A percentile compares a stretch with the other conserved stretches of the same genome.
These are phyloP conservation scores for Electrophaes corylata DNA, from an alignment of 2,888 invertebrate species.

Conservation along the genomic window DNA sequence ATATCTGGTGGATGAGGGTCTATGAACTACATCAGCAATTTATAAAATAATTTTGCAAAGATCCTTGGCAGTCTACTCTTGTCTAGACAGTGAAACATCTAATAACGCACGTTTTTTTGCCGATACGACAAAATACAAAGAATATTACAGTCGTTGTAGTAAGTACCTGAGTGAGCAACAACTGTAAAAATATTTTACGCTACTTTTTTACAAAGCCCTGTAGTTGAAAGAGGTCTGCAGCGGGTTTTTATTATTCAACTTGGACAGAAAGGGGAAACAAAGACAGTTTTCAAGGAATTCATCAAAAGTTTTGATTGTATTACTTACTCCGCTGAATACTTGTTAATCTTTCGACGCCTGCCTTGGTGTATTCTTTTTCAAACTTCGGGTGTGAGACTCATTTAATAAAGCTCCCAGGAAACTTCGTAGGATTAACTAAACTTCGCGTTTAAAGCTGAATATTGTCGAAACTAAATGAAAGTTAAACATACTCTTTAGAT, in stretches of 20 bases:
- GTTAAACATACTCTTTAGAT: constrained; percentile 8
- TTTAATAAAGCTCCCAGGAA: constrained; percentile 41
- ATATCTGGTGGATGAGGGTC: too few relatives aligned
- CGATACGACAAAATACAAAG: constrained; percentile 17
- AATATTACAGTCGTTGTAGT: neutral
- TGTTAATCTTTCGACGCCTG: constrained; percentile 67
- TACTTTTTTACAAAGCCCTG: constrained; percentile 55
- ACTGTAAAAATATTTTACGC: constrained; percentile 41
- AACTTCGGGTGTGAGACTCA: constrained; percentile 46
- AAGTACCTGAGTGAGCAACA: constrained; percentile 27
- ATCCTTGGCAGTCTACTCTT: constrained; percentile 22
- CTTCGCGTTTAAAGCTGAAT: constrained; percentile 21
- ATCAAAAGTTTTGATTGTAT: constrained; percentile 83
- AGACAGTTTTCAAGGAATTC: constrained; percentile 77
- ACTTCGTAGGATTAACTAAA: constrained; percentile 21
- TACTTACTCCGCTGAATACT: constrained; percentile 67
- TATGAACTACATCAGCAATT: too few relatives aligned
- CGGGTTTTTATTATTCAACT: constrained; percentile 74
- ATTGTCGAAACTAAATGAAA: constrained; percentile 18
- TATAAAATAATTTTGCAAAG: constrained; percentile 22
- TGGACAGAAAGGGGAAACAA: constrained; percentile 75
- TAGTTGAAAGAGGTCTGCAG: constrained; percentile 55
- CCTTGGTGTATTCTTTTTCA: constrained; percentile 52
- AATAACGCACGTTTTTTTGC: constrained; percentile 32
- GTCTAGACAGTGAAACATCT: constrained; percentile 36